Evolutionary conservation across 1,140 invertebrate species (phyloP).

Genomic region (Pseudobourletiella spinata): DNA sequence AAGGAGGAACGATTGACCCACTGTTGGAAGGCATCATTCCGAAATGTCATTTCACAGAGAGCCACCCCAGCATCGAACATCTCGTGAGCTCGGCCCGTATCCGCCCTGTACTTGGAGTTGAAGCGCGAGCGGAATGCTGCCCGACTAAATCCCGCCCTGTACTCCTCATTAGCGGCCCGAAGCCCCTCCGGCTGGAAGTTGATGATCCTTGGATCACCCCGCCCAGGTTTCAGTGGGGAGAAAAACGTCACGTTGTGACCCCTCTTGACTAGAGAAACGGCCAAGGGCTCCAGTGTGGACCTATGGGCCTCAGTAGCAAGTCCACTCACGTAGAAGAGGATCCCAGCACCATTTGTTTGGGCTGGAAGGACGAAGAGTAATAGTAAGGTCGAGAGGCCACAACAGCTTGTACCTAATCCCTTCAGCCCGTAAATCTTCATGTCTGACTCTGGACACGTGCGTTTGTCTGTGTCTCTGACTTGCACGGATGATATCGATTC

Average conservation of each 20-base stretch:
- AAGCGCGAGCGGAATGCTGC: not conserved
- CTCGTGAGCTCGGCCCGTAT: too few species aligned
- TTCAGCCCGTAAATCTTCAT: not conserved
- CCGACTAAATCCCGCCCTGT: not conserved
- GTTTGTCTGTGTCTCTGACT: not conserved
- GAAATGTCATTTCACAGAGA: not conserved
- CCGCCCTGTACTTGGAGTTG: too few species aligned
- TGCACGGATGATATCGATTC: not conserved
- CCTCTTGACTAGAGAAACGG: not conserved
- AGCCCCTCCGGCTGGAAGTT: not conserved
- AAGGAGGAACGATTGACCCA: not conserved
- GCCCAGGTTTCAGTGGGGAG: not conserved
- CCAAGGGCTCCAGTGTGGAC: constrained; percentile 5
- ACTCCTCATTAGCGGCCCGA: not conserved
- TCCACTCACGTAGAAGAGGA: constrained; percentile 10
- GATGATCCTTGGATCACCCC: not conserved
- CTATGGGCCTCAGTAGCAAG: constrained; percentile 4
- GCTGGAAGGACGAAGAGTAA: too few species aligned
- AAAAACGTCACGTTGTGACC: constrained; percentile 20
- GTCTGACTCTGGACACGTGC: not conserved
- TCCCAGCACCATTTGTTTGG: constrained; percentile 3
- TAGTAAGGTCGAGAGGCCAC: too few species aligned
- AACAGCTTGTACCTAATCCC: not conserved
- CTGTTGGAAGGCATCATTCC: not conserved
- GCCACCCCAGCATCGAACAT: not conserved